Base-by-base conservation (phyloP, 2,113 vertebrate genomes). In the Odobenus rosmarus region DNA sequence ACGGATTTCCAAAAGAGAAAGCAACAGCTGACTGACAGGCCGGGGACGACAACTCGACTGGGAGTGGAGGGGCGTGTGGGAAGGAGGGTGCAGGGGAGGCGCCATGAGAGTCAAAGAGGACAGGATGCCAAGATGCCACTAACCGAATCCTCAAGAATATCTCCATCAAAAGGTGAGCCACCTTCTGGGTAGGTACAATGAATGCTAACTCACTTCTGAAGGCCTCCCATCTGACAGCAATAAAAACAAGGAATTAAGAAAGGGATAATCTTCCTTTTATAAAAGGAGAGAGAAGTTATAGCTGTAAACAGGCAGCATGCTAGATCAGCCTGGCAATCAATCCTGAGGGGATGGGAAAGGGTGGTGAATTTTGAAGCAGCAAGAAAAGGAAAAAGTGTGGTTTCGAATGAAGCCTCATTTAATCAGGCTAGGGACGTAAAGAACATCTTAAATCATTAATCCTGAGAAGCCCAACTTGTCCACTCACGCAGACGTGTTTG, bases 381-480 rank as follows among this genome's bases (percentile, higher is more conserved):
- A 93, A 96, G 98, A 97, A 98, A 97, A 96, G 76, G 83, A 98
- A 97, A 95, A 82, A 90, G 59, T 91, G 3, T 92, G 88, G 93
- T 90, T 95, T 88, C 91, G 92, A 97, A 97, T 95, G 90, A 98
- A 0, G 0, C 74, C 97, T 94, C 80, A 88, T 95, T 98, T 98
- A 95, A 97, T 90, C 90, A 90, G 74, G 33, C 97, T 94, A 95
- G 89, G 42, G 91, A 95, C 4, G 5, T 46, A 90, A 86, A 88
- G 76, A 81, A 28, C 31, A 96, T 39, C 81, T 82, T 46, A 55
- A 72, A 64, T 95, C 92, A 79, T 53, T 39, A 24, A 84, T 96
- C 94, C 33, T 92, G 88, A 74, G 85, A 88, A 71, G 94, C 87
- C 59, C 80, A 39, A 83, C 72, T 77, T 80, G 83, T 91, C 94